phyloP scores from a whole-genome alignment of 2,888 invertebrate genomes.

The Perdita meconis region DNA sequence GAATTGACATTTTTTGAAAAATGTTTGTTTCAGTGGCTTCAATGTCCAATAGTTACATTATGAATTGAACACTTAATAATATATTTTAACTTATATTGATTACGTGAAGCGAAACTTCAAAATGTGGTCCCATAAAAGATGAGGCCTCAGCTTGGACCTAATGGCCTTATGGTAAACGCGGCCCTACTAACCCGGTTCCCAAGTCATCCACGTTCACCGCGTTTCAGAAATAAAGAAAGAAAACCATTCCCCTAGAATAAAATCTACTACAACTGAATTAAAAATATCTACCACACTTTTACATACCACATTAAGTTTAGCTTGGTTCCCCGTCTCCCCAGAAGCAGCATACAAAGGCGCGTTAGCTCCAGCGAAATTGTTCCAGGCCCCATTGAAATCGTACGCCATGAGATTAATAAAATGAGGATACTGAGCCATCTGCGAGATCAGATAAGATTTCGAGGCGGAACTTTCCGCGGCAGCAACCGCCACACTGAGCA shows the following conservation, averaged over 20 bases:
- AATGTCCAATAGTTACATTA: no score
- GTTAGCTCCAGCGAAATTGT: conserved; percentile 75
- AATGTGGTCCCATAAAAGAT: no score
- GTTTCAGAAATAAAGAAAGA: background rate
- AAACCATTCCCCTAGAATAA: background rate
- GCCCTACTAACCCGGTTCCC: no score
- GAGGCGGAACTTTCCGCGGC: conserved; percentile 91
- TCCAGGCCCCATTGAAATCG: conserved; percentile 95
- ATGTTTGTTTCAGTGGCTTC: no score
- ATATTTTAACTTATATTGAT: no score
- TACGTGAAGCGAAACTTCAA: no score
- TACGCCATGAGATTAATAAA: conserved; percentile 94
- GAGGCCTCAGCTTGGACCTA: no score
- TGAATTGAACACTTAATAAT: no score
- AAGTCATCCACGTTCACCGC: no score
- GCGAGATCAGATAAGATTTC: conserved; percentile 90
- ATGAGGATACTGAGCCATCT: conserved; percentile 86
- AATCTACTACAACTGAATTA: background rate
- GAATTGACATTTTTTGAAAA: no score
- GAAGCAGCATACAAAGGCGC: conserved; percentile 8
- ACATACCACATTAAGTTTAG: conserved; percentile 85
- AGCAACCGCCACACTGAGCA: conserved; percentile 93
- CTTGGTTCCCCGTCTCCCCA: conserved; percentile 73
- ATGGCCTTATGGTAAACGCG: no score
- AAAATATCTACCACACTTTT: no score